Evolutionary conservation across 2,113 vertebrate species (phyloP), one percentile per base, ranked within the genome.

Genomic region (Callocephalon fimbriatum): DNA sequence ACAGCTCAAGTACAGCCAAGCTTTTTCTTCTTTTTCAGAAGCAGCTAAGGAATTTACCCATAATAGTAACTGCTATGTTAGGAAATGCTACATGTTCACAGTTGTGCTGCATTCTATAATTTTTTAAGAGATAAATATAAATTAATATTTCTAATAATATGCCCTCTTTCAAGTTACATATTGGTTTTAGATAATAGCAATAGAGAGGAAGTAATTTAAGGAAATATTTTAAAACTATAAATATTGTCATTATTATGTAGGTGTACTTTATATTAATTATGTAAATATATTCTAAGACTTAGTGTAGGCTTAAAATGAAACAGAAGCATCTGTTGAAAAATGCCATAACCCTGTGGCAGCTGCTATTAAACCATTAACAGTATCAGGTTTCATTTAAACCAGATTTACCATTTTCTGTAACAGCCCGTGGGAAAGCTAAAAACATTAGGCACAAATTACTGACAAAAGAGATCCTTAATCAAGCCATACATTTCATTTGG

Each of bases 341-440:
- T 96, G 92, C 96, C 95, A 96, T 97, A 97, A 98, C 98, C 98
- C 97, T 97, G 96, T 97, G 94, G 97, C 98, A 98, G 97, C 96
- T 97, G 96, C 96, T 97, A 97, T 98, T 98, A 98, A 98, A 98
- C 98, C 98, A 98, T 98, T 98, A 98, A 97, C 97, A 96, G 96
- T 97, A 98, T 98, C 97, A 97, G 84, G 94, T 98, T 99, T 98
- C 98, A 98, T 98, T 98, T 98, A 98, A 98, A 98, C 97, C 98
- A 98, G 98, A 98, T 98, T 98, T 98, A 98, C 97, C 96, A 97
- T 98, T 98, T 98, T 98, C 97, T 97, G 95, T 97, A 98, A 98
- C 97, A 98, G 97, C 98, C 98, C 95, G 93, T 98, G 98, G 97
- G 97, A 98, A 98, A 98, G 96, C 96, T 98, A 98, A 98, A 98